Conservation (phyloP, 2,888 invertebrate species). For the Acleris holmiana region DNA sequence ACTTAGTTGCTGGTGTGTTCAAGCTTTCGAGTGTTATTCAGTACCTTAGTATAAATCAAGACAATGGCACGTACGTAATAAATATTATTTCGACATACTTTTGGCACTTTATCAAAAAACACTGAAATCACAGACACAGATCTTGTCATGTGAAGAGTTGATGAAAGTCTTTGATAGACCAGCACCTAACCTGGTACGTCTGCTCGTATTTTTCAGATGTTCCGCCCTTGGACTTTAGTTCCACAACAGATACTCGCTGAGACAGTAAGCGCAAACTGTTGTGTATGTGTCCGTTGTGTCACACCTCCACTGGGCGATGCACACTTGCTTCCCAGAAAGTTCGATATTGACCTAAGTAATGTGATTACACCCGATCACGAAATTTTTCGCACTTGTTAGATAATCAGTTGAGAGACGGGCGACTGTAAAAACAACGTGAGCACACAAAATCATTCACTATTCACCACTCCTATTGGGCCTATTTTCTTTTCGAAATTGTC, state of each 20-base stretch:
- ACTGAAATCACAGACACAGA: background rate
- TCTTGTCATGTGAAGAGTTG: background rate
- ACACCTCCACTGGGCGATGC: constrained; percentile 74
- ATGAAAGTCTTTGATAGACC: constrained; percentile 62
- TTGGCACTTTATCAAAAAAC: background rate
- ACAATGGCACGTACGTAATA: background rate
- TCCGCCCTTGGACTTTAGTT: constrained; percentile 82
- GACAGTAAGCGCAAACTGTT: constrained; percentile 83
- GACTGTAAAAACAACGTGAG: constrained; percentile 51
- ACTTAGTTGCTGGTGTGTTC: constrained; percentile 69
- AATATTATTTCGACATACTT: background rate
- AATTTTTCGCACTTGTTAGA: constrained; percentile 39
- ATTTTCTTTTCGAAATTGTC: constrained; percentile 68
- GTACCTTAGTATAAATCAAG: background rate
- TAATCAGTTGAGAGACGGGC: constrained; percentile 44
- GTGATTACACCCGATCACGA: constrained; percentile 27
- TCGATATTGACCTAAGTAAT: constrained; percentile 35
- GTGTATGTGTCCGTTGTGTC: constrained; percentile 80
- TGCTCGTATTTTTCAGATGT: constrained; percentile 83
- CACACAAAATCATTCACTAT: constrained; percentile 67
- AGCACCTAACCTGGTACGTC: constrained; percentile 75
- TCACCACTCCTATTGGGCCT: constrained; percentile 62
- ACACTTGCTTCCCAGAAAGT: constrained; percentile 54
- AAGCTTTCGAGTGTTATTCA: constrained; percentile 51
- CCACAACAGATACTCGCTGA: constrained; percentile 80